These are phyloP conservation scores for Caranx ignobilis DNA, from an alignment of 2,113 vertebrate genomes.

Conservation along the genomic window DNA sequence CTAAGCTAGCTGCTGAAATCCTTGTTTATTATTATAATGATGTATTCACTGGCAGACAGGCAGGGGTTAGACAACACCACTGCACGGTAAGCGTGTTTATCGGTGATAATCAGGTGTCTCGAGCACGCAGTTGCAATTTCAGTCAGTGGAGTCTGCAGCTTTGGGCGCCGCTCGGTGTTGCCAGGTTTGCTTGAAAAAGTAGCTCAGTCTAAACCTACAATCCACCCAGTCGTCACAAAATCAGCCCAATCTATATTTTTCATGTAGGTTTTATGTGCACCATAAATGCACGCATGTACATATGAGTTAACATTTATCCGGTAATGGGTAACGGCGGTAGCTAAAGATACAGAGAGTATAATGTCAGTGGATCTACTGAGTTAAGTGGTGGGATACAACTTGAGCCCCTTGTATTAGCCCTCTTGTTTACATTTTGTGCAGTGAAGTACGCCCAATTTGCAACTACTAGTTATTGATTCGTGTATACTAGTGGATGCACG, in stretches of 20 bases:
- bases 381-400: not conserved
- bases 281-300: not conserved
- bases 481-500: not conserved
- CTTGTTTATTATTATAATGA: slow-evolving; percentile 2
- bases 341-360: not conserved
- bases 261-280: not conserved
- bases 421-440: not conserved
- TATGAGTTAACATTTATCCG: not conserved
- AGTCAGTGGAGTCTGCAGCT: slow-evolving; percentile 24
- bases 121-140: not conserved
- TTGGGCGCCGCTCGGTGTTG: not conserved
- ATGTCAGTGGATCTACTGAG: not conserved
- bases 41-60: not conserved
- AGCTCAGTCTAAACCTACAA: not conserved
- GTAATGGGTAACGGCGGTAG: not conserved
- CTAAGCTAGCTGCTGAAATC: slow-evolving; percentile 15
- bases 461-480: not conserved
- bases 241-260: not conserved
- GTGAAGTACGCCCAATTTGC: not conserved
- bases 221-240: not conserved
- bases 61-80: not conserved
- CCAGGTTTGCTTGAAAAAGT: not conserved
- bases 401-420: not conserved
- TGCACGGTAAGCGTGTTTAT: not conserved
- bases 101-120: not conserved